Base-by-base conservation (phyloP, 64 coral and sea anemone genomes). In the Dendronephthya gigantea region DNA sequence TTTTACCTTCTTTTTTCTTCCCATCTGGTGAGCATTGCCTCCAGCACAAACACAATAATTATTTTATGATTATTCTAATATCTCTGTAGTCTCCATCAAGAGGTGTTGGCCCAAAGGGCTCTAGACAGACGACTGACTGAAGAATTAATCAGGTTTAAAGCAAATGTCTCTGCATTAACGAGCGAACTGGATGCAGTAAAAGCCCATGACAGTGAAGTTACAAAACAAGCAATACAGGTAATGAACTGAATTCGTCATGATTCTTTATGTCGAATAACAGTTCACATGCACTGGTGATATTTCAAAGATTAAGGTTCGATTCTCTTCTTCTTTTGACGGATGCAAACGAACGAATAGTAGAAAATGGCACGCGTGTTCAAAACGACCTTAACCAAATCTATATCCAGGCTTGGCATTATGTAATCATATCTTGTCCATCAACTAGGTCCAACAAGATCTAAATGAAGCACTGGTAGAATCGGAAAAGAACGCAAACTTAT, bases 151-250 rank as follows among this genome's bases (percentile, higher is more conserved):
- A 83, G 92, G 52, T 98, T 98, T 81, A 98, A 98, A 45, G 92
- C 92, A 50, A 93, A 92, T 10, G 93, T 98, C 35, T 91, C 89
- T 30, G 79, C 82, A 35, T 84, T 98, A 52, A 98, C 95, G 4
- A 79, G 90, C 39, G 92, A 98, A 43, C 90, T 98, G 23, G 92
- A 89, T 4, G 89, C 90, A 33, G 92, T 98, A 12, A 91, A 90
- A 87, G 92, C 95, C 38, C 95, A 98, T 65, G 95, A 98, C 87
- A 84, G 88, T 48, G 92, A 93, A 76, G 92, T 98, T 55, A 98
- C 95, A 2, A 88, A 93, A 66, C 95, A 98, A 34, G 95, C 95
- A 27, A 82, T 88, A 52, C 45, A 91, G 36, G 92, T 92, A 22
- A 88, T n/a, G n/a, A n/a, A 45, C 41, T 45, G 41, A 6, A 6